Base-by-base conservation (phyloP, 2,113 vertebrate species). In the Plotosus lineatus region DNA sequence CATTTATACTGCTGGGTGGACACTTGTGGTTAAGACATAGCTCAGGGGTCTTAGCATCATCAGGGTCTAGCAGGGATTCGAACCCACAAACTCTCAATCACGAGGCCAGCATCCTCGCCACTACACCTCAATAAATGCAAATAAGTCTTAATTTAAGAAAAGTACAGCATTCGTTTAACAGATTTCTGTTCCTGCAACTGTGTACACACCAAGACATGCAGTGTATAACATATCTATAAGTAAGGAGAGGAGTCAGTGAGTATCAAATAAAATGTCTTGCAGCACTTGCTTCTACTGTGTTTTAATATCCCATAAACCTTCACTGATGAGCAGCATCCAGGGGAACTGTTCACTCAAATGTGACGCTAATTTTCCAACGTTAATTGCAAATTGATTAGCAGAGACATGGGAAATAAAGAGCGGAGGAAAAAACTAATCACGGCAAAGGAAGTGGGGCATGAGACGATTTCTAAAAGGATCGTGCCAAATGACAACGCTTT, bases 301-400 rank as follows among this genome's bases (percentile, higher is more conserved):
- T 65, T 46, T 74, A 82, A 77, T 61, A 61, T 69, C 84, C 83
- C 71, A 81, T 85, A 86, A 82, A 42, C 51, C 80, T 81, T 44
- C 55, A 58, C 63, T 76, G 68, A 85, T 85, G 77, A 83, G 85
- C 83, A 78, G 65, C 75, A 83, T 28, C 79, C 50, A 26, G 58
- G 33, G 75, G 40, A 71, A 55, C 55, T 85, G 86, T 88, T 87
- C 86, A 81, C 79, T 85, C 84, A 78, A 79, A 85, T 85, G 86
- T 84, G 88, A 89, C 83, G 76, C 77, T 79, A 88, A 85, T 87
- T 88, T 90, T 81, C 87, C 86, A 89, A 87, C 82, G 83, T 86
- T 89, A 90, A 91, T 90, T 89, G 86, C 83, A 81, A 71, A 86
- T 89, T 89, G 88, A 91, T 90, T 89, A 88, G 88, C 85, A 86